Evolutionary conservation across 2,888 invertebrate genomes (phyloP).

Genomic region (Dicroscelio sp.): DNA sequence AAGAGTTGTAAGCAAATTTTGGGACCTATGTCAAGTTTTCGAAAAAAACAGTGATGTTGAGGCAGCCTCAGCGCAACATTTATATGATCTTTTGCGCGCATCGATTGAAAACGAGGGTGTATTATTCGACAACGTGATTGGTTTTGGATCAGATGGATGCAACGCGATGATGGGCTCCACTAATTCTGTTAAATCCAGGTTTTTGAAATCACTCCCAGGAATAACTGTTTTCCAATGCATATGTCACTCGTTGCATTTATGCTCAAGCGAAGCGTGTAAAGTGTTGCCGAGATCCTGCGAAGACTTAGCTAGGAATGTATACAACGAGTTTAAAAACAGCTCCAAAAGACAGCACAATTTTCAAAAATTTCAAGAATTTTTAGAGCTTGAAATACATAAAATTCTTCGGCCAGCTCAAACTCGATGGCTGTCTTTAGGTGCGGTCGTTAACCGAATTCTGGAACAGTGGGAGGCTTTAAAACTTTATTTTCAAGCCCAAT

Average conservation of each 20-base stretch:
- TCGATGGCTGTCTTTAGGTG: slow-evolving; percentile 86
- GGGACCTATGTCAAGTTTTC: slow-evolving; percentile 82
- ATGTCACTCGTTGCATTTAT: slow-evolving; percentile 53
- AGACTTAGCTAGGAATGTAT: slow-evolving; percentile 86
- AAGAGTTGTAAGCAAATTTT: slow-evolving; percentile 69
- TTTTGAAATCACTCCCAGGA: slow-evolving; percentile 58
- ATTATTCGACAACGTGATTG: slow-evolving; percentile 83
- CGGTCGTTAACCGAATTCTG: slow-evolving; percentile 85
- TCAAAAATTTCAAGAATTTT: slow-evolving; percentile 82
- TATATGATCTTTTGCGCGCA: slow-evolving; percentile 5
- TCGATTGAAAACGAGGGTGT: slow-evolving; percentile 69
- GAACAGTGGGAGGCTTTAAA: slow-evolving; percentile 87
- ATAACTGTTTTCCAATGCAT: slow-evolving; percentile 29
- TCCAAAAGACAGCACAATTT: slow-evolving; percentile 81
- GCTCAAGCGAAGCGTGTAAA: slow-evolving; percentile 62
- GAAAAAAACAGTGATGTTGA: background rate
- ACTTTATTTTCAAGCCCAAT: slow-evolving; percentile 83
- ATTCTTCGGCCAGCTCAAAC: slow-evolving; percentile 86
- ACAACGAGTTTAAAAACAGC: slow-evolving; percentile 83
- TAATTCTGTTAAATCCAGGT: slow-evolving; percentile 84
- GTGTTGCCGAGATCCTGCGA: slow-evolving; percentile 85
- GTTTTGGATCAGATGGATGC: slow-evolving; percentile 84
- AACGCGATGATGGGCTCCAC: slow-evolving; percentile 84
- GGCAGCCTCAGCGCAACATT: slow-evolving; percentile 25
- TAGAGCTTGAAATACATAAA: slow-evolving; percentile 79